These are phyloP conservation scores for Hypomecis atomaria DNA, from an alignment of 2,888 invertebrate species.

Conservation along the genomic window DNA sequence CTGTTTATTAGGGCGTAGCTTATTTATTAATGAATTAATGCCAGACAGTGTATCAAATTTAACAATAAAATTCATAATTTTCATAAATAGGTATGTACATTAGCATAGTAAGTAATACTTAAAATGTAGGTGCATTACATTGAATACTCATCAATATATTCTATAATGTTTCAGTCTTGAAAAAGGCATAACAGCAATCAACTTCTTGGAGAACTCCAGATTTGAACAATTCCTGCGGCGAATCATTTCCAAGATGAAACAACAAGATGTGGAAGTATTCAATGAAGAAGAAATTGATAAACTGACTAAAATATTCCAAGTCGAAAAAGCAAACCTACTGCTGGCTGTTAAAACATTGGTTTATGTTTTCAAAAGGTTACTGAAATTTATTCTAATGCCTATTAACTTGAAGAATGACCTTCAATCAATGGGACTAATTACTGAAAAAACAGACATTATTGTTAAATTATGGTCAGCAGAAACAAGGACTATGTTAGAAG, in stretches of 20 bases:
- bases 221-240: conserved; percentile 75
- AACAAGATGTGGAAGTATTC: conserved; percentile 69
- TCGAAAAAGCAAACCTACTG: conserved; percentile 61
- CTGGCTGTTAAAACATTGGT: conserved; percentile 69
- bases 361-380: conserved; percentile 68
- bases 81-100: too few relatives aligned
- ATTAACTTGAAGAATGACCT: conserved; percentile 69
- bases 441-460: conserved; percentile 67
- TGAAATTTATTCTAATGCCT: conserved; percentile 77
- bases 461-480: conserved; percentile 75
- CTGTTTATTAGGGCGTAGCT: too few relatives aligned
- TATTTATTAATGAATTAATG: too few relatives aligned
- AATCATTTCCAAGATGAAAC: conserved; percentile 67
- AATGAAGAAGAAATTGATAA: conserved; percentile 69
- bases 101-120: too few relatives aligned
- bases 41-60: too few relatives aligned
- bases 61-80: too few relatives aligned
- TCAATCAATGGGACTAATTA: conserved; percentile 59
- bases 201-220: conserved; percentile 67
- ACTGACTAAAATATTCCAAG: conserved; percentile 69
- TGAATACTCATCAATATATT: too few relatives aligned
- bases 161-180: conserved; percentile 60
- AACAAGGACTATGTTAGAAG: conserved; percentile 66
- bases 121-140: too few relatives aligned
- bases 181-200: conserved; percentile 67